These are phyloP conservation scores for Oryctes rhinoceros DNA, from an alignment of 1,140 invertebrate genomes.

Conservation along the genomic window DNA sequence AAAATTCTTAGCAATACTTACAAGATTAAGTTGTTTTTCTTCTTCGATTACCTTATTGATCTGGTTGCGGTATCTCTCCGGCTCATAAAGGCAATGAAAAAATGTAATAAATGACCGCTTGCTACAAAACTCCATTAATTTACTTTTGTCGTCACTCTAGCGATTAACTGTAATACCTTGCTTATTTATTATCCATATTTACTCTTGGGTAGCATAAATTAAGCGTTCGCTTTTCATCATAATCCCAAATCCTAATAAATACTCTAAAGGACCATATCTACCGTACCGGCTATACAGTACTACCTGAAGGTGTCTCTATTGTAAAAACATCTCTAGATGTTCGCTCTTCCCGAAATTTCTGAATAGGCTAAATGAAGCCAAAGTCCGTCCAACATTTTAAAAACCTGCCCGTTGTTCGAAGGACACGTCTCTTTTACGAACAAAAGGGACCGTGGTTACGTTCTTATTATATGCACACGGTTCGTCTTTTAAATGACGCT, in stretches of 20 bases:
- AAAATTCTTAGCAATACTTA: too few relatives aligned
- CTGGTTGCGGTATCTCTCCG: too few relatives aligned
- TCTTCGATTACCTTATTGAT: too few relatives aligned
- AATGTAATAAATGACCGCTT: too few relatives aligned
- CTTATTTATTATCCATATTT: conserved; percentile 19
- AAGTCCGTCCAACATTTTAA: conserved; percentile 34
- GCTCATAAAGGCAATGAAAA: neutral
- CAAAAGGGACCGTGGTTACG: conserved; percentile 8
- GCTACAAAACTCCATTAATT: neutral
- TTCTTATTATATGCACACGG: conserved; percentile 27
- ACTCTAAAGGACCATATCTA: neutral
- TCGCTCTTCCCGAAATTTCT: conserved; percentile 29
- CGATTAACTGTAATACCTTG: conserved; percentile 8
- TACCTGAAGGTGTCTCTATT: conserved; percentile 26
- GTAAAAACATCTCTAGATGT: neutral
- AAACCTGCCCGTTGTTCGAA: conserved; percentile 27
- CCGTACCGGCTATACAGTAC: conserved; percentile 6
- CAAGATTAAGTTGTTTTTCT: too few relatives aligned
- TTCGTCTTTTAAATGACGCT: conserved; percentile 11
- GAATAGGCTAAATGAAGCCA: conserved; percentile 36
- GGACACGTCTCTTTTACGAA: conserved; percentile 31
- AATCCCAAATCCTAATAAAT: conserved; percentile 37
- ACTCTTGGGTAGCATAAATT: conserved; percentile 24
- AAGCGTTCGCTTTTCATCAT: conserved; percentile 14
- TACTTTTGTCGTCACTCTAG: conserved; percentile 15